A percentile compares a stretch with the other conserved stretches of the same genome.
Evolutionary conservation across 2,888 invertebrate genomes (phyloP).

Genomic region (Hypomecis punctinalis): DNA sequence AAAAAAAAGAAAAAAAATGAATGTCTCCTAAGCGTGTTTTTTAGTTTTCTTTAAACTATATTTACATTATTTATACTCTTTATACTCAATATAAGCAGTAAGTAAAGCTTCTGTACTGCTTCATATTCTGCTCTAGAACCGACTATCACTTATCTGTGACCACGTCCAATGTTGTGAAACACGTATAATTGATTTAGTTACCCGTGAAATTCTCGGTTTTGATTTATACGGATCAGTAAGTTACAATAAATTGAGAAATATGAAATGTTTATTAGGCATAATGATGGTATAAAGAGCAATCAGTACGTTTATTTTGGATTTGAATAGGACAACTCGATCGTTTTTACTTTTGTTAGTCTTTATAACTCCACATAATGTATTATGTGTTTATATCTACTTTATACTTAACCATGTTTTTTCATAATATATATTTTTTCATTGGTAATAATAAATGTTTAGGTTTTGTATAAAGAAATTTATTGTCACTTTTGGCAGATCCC

Average conservation of each 20-base stretch:
- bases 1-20: no score
- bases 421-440: no score
- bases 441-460: no score
- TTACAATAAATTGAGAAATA: conserved; percentile 51
- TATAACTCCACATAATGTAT: no score
- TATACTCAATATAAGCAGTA: no score
- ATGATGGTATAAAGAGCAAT: conserved; percentile 26
- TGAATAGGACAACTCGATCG: not conserved
- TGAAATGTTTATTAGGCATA: conserved; percentile 27
- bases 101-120: not conserved
- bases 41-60: no score
- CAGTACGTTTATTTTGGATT: conserved; percentile 13
- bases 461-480: no score
- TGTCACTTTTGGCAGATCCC: not conserved
- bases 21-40: no score
- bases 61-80: no score
- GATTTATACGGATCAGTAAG: conserved; percentile 61
- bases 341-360: not conserved
- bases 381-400: no score
- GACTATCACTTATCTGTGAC: not conserved
- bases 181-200: conserved; percentile 78
- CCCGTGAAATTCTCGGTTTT: conserved; percentile 73
- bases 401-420: no score
- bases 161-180: conserved; percentile 59
- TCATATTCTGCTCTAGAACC: not conserved